Conservation (phyloP, 2,113 vertebrate species). For the Datnioides undecimradiatus region DNA sequence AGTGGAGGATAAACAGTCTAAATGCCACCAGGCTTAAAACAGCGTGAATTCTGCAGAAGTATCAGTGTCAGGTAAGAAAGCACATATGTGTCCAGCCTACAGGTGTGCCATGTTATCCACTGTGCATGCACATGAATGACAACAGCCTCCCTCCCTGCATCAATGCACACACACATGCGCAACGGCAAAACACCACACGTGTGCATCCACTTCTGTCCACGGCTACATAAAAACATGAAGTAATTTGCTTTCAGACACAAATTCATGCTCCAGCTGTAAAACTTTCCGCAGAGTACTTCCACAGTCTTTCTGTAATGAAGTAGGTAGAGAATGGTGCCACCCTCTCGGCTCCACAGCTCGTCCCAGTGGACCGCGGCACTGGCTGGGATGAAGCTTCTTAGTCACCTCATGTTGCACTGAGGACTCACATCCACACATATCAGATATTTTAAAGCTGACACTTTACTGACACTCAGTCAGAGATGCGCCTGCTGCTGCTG, state of each 20-base stretch:
- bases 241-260: not conserved
- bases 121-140: not conserved
- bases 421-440: not conserved
- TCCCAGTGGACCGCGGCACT: not conserved
- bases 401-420: not conserved
- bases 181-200: not conserved
- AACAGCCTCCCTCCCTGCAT: no score
- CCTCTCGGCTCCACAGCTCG: not conserved
- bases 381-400: not conserved
- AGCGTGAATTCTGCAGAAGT: no score
- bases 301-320: not conserved
- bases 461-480: not conserved
- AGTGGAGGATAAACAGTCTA: no score
- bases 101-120: no score
- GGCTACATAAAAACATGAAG: not conserved
- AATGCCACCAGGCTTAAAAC: no score
- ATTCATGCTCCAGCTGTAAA: not conserved
- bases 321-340: not conserved
- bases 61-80: no score
- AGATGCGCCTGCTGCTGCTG: not conserved
- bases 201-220: not conserved
- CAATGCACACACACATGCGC: no score
- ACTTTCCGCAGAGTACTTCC: not conserved
- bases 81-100: no score
- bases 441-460: constrained; percentile 8